phyloP scores from a whole-genome alignment of 2,888 invertebrate genomes.

The Electrophaes corylata region DNA sequence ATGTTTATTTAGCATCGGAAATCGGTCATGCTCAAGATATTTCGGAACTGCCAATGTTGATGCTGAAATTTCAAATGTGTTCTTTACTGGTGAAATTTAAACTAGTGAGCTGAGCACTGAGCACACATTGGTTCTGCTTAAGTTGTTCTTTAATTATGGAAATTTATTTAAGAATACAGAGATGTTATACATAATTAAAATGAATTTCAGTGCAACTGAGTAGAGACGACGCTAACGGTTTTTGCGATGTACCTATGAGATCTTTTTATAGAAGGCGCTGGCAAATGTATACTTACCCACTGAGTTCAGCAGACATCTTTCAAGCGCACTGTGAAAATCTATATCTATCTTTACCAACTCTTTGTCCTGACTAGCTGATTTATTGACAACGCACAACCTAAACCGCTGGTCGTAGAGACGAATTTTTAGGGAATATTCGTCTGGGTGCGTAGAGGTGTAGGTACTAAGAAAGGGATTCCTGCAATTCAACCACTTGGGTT shows the following conservation, averaged over 20 bases:
- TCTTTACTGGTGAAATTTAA: not conserved
- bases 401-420: too few species aligned
- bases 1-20: conserved; percentile 4
- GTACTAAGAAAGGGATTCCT: too few species aligned
- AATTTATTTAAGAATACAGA: conserved; percentile 26
- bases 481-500: too few species aligned
- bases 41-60: conserved; percentile 1
- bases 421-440: too few species aligned
- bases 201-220: conserved; percentile 39
- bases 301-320: conserved; percentile 58
- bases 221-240: conserved; percentile 67
- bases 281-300: conserved; percentile 58
- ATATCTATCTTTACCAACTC: too few species aligned
- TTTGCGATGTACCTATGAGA: conserved; percentile 46
- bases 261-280: conserved; percentile 73
- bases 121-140: not conserved
- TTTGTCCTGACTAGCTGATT: too few species aligned
- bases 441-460: too few species aligned
- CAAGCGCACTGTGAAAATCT: conserved; percentile 10
- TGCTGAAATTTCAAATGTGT: conserved; percentile 7
- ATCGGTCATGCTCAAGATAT: conserved; percentile 10
- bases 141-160: conserved; percentile 12
- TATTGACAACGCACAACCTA: too few species aligned
- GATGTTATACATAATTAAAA: conserved; percentile 23
- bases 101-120: not conserved